Conservation (phyloP, 1,140 invertebrate species). For the Trichonephila clavipes region DNA sequence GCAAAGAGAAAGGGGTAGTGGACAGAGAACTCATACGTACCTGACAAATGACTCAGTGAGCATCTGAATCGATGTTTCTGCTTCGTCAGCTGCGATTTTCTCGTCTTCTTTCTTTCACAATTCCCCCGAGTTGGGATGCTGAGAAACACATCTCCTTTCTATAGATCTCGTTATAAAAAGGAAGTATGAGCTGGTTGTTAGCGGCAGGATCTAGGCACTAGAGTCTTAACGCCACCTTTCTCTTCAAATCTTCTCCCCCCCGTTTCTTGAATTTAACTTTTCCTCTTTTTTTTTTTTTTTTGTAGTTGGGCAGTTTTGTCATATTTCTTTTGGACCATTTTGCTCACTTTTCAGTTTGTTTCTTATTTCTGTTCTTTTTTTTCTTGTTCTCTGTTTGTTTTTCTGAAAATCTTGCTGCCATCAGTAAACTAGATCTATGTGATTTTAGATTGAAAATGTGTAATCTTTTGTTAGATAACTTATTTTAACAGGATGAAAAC, state of each 20-base stretch:
- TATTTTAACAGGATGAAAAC: too few species aligned
- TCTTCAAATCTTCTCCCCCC: neutral
- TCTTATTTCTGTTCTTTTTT: neutral
- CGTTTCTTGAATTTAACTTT: neutral
- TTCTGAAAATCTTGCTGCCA: too few species aligned
- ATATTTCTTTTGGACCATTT: neutral
- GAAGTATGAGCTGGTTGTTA: slow-evolving; percentile 40
- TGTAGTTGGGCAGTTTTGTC: neutral
- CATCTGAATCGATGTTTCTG: slow-evolving; percentile 50
- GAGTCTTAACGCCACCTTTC: neutral
- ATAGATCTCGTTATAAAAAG: slow-evolving; percentile 47
- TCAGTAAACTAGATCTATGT: too few species aligned
- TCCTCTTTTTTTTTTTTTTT: neutral
- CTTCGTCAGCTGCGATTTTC: slow-evolving; percentile 46
- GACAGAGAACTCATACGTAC: neutral
- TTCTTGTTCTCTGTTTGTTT: neutral
- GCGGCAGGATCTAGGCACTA: neutral
- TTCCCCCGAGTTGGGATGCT: neutral
- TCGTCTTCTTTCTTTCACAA: slow-evolving; percentile 8
- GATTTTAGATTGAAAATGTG: too few species aligned
- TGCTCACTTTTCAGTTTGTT: neutral
- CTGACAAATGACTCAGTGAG: slow-evolving; percentile 32
- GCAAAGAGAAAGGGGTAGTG: neutral
- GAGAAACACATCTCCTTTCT: neutral
- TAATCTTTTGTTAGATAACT: too few species aligned